phyloP scores from a whole-genome alignment of 2,888 invertebrate species.

The Morpho achilles region DNA sequence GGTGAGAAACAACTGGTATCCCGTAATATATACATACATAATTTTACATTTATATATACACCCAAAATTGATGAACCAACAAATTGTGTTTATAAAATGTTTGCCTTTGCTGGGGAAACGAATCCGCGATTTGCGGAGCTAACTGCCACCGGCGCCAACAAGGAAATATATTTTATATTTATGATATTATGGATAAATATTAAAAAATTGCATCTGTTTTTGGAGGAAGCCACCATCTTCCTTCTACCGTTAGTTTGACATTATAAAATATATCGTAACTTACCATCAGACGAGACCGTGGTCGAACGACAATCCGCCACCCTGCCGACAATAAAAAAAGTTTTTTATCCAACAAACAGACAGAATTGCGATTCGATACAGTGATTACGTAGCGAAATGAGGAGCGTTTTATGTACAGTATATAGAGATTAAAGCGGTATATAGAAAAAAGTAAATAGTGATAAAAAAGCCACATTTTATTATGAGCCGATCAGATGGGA shows the following conservation, averaged over 20 bases:
- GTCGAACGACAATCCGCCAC: background rate
- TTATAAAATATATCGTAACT: background rate
- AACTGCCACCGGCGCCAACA: no score
- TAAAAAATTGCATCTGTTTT: no score
- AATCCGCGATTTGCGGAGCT: no score
- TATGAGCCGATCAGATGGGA: slow-evolving; percentile 70
- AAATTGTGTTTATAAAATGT: no score
- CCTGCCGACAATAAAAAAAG: background rate
- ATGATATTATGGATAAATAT: no score
- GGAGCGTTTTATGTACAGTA: slow-evolving; percentile 37
- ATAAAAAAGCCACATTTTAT: slow-evolving; percentile 78
- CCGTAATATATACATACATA: no score
- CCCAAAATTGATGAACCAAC: no score
- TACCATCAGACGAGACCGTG: background rate
- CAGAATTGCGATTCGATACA: slow-evolving; percentile 5
- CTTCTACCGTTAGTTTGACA: background rate
- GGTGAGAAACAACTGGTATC: no score
- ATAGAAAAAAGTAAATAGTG: slow-evolving; percentile 78
- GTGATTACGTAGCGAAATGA: slow-evolving; percentile 31
- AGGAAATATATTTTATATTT: no score
- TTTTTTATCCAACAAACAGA: slow-evolving; percentile 9
- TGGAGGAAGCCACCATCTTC: no score
- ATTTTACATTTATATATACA: no score
- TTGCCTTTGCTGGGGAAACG: no score
- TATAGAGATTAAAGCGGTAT: slow-evolving; percentile 52